Conservation (phyloP, 2,888 invertebrate species). For the Oegoconia quadripuncta region DNA sequence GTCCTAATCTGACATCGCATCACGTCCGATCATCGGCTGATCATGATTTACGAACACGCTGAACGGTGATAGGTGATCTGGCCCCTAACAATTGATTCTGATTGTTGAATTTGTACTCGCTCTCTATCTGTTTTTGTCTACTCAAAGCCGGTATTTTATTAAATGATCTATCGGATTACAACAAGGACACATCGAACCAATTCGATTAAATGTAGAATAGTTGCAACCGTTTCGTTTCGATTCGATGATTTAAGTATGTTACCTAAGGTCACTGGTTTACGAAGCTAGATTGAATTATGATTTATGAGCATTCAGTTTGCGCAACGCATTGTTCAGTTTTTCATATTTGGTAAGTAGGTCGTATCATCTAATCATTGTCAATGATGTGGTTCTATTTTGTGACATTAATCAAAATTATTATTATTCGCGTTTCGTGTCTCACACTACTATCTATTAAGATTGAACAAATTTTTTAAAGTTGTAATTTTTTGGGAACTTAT, state of each 20-base stretch:
- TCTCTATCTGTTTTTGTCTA: constrained; percentile 22
- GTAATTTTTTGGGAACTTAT: neutral
- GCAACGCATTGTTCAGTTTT: constrained; percentile 42
- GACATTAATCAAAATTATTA: too few relatives aligned
- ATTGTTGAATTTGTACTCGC: constrained; percentile 48
- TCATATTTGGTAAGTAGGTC: constrained; percentile 39
- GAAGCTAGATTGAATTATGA: constrained; percentile 54
- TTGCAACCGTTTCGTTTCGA: too few relatives aligned
- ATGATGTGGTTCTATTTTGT: too few relatives aligned
- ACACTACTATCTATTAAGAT: too few relatives aligned
- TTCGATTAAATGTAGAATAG: constrained; percentile 24
- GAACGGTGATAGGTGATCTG: constrained; percentile 69
- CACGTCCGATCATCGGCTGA: constrained; percentile 69
- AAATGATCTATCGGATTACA: too few relatives aligned
- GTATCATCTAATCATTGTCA: constrained; percentile 24
- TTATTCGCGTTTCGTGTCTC: too few relatives aligned
- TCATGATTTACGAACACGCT: constrained; percentile 74
- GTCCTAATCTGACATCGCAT: constrained; percentile 72
- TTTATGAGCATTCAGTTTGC: constrained; percentile 44
- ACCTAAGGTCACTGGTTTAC: constrained; percentile 50
- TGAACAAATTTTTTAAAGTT: neutral
- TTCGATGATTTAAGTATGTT: too few relatives aligned
- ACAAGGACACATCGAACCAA: constrained; percentile 24
- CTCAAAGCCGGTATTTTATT: too few relatives aligned
- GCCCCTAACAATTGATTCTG: constrained; percentile 63